Evolutionary conservation across 2,113 vertebrate genomes (phyloP).

Genomic region (Dicentrarchus labrax): DNA sequence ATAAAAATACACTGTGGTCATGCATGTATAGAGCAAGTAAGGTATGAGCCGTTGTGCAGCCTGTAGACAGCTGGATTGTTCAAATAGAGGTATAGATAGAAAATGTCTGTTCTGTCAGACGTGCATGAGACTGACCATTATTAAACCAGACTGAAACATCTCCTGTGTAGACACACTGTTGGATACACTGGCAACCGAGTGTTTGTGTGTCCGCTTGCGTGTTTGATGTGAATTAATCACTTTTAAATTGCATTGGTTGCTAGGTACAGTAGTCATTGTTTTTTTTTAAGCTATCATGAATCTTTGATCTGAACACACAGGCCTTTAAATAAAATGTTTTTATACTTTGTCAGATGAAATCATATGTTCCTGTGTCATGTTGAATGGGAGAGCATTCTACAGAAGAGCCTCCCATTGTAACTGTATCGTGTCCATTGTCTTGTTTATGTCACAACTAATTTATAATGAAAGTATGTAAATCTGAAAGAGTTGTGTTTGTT

Average conservation of each 20-base stretch:
- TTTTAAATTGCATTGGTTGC: neutral
- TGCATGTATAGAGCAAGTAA: neutral
- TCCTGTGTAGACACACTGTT: neutral
- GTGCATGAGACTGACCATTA: no score
- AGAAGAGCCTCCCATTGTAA: slow-evolving; percentile 45
- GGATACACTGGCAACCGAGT: neutral
- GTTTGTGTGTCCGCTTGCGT: neutral
- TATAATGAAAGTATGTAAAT: slow-evolving; percentile 28
- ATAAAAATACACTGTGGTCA: neutral
- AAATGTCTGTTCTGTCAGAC: neutral
- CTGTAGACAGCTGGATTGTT: neutral
- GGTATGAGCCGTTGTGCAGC: no score
- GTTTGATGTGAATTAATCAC: neutral
- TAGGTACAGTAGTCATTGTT: neutral
- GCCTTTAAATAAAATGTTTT: slow-evolving; percentile 29
- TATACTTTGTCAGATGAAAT: slow-evolving; percentile 15
- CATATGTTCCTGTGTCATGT: slow-evolving; percentile 10
- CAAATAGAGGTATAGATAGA: neutral
- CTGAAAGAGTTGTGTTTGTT: slow-evolving; percentile 40
- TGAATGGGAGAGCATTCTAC: slow-evolving; percentile 50
- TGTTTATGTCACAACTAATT: slow-evolving; percentile 55
- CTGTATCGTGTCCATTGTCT: slow-evolving; percentile 36
- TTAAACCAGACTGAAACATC: neutral
- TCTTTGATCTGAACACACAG: slow-evolving; percentile 35
- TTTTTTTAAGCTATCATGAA: slow-evolving; percentile 6